Evolutionary conservation across 1,140 invertebrate genomes (phyloP), one percentile per base, ranked within the genome.

Genomic region (Oscheius sp.): DNA sequence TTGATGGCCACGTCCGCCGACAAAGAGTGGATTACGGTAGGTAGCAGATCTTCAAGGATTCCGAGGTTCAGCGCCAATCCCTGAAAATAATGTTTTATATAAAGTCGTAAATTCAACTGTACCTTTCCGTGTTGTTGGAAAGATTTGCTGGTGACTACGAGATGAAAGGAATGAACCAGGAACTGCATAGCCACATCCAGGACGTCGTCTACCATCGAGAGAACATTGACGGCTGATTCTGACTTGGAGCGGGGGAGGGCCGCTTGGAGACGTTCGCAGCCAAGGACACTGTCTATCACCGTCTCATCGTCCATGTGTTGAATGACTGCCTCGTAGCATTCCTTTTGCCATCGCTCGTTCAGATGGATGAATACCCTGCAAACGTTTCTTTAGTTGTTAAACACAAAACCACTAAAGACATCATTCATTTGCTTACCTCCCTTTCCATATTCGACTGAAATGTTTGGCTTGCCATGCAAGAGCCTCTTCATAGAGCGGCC

Each of bases 371-470:
- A 82, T 0, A 84, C 71, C 0, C 82, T 79, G n/a, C n/a, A 7
- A 61, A 63, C 46, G 1, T 31, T 7, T 13, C 7, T 13, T 7
- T n/a, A n/a, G 28, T 55, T 55, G 49, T n/a, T 10, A 42, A 42
- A n/a, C 10, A 42, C 38, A 42, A 10, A 42, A 42, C 2, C 28
- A 68, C n/a, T n/a, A n/a, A n/a, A n/a, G n/a, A 75, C 32, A 36
- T 26, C 20, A 7, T n/a, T 15, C 32, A 28, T 42, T 73, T 68
- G 31, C 20, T 73, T 75, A 32, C 26, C 1, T 63, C 15, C 82
- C 80, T 67, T 82, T 82, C 80, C 80, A 82, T 34, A 82, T 84
- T 4, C 82, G 77, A 31, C 79, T 59, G 61, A 82, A 82, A 72
- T 82, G 75, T 29, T 55, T 63, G 7, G 82, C 74, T 73, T 82